Conservation (phyloP, 2,797 vertebrate genomes). For the Numenius phaeopus region DNA sequence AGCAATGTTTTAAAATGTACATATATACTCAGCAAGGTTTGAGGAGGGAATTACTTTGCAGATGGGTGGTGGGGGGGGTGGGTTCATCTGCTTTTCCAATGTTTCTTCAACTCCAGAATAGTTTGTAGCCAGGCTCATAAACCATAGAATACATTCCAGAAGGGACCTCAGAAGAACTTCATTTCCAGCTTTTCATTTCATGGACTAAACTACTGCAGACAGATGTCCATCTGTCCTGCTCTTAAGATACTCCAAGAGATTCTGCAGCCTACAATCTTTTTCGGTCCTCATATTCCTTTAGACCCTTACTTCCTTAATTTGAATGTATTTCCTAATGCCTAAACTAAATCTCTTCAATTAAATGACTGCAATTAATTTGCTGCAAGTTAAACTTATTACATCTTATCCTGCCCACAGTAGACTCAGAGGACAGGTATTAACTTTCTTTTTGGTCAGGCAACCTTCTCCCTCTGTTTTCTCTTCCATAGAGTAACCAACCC, state of each 20-base stretch:
- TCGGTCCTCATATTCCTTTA: not conserved
- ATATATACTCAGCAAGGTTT: not conserved
- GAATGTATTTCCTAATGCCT: not conserved
- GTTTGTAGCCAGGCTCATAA: not conserved
- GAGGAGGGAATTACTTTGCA: not conserved
- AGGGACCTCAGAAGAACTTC: not conserved
- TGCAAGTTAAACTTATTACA: not conserved
- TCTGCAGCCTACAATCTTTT: not conserved
- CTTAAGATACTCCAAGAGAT: not conserved
- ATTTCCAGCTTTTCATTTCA: not conserved
- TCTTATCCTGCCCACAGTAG: not conserved
- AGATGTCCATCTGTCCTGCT: not conserved
- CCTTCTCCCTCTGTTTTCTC: not conserved
- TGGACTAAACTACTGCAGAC: not conserved
- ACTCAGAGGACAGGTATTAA: not conserved
- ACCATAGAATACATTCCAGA: not conserved
- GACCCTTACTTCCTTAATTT: not conserved
- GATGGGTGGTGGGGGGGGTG: not conserved
- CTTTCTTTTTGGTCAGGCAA: not conserved
- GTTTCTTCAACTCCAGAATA: not conserved
- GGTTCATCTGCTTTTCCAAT: not conserved
- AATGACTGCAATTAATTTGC: slow-evolving; percentile 5
- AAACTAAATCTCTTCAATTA: not conserved
- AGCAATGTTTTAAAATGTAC: slow-evolving; percentile 23
- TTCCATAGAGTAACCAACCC: not conserved